Conservation (phyloP, 2,113 vertebrate species). For the Phalacrocorax aristotelis region DNA sequence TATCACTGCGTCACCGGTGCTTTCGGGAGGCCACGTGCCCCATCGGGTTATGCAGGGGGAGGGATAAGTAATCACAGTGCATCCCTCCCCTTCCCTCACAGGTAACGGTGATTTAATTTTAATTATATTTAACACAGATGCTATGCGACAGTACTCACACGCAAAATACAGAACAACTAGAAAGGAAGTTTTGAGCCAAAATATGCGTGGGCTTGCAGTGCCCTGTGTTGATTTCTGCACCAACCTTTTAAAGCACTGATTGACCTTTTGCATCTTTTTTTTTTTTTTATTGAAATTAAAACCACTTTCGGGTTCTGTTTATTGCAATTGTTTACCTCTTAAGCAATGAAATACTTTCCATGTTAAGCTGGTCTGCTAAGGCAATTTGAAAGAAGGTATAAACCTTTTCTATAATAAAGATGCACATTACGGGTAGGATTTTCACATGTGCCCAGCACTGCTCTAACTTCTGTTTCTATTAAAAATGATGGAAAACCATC, state of each 20-base stretch:
- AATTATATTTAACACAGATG: background rate
- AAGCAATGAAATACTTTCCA: background rate
- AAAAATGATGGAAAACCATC: background rate
- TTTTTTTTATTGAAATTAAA: background rate
- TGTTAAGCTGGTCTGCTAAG: background rate
- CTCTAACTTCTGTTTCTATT: background rate
- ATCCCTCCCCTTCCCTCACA: background rate
- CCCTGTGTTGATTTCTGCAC: background rate
- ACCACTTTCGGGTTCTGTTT: background rate
- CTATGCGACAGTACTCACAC: accelerated
- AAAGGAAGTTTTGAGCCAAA: background rate
- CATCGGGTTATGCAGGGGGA: accelerated
- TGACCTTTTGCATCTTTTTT: background rate
- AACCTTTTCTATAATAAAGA: background rate
- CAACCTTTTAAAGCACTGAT: background rate
- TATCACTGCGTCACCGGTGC: background rate
- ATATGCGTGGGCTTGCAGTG: background rate
- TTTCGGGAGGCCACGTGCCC: background rate
- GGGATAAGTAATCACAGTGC: background rate
- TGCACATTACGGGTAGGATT: background rate
- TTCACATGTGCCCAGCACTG: background rate
- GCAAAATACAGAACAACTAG: background rate
- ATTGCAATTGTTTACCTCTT: background rate
- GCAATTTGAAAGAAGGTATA: background rate
- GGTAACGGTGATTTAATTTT: background rate